These are phyloP conservation scores for Lysiphlebus fabarum DNA, from an alignment of 1,140 invertebrate genomes.

Conservation along the genomic window DNA sequence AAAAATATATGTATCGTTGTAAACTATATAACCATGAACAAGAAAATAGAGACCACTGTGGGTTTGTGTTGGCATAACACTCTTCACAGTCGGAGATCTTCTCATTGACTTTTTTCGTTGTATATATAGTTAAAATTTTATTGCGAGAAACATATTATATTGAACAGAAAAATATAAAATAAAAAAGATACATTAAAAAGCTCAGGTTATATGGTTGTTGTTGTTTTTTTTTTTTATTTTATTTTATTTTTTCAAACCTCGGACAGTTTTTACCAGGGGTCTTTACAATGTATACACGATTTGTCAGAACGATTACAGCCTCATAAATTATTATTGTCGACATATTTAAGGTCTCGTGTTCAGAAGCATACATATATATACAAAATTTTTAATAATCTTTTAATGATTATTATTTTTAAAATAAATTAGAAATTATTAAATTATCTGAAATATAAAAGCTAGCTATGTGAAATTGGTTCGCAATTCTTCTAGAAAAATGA, in stretches of 20 bases:
- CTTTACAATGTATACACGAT: conserved; percentile 49
- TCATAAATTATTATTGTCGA: conserved; percentile 43
- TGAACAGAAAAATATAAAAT: conserved; percentile 12
- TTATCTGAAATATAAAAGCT: too few relatives aligned
- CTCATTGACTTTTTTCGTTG: conserved; percentile 25
- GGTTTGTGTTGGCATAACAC: conserved; percentile 26
- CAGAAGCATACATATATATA: conserved; percentile 13
- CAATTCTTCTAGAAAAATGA: too few relatives aligned
- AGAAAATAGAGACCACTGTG: conserved; percentile 10
- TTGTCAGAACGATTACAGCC: conserved; percentile 47
- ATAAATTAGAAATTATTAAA: too few relatives aligned
- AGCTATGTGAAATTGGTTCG: too few relatives aligned
- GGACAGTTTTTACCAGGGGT: conserved; percentile 42
- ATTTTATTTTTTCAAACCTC: neutral
- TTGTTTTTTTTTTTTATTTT: neutral
- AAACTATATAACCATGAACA: conserved; percentile 3
- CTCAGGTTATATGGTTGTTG: conserved; percentile 1
- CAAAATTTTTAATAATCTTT: neutral
- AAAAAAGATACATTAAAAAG: conserved; percentile 19
- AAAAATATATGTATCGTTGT: too few relatives aligned
- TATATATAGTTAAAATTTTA: conserved; percentile 51
- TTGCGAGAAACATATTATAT: conserved; percentile 31
- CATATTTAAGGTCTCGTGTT: conserved; percentile 22
- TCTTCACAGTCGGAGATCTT: conserved; percentile 20
- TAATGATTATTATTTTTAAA: neutral